These are phyloP conservation scores for Urophycis tenuis DNA, from an alignment of 2,797 vertebrate species.

Conservation along the genomic window DNA sequence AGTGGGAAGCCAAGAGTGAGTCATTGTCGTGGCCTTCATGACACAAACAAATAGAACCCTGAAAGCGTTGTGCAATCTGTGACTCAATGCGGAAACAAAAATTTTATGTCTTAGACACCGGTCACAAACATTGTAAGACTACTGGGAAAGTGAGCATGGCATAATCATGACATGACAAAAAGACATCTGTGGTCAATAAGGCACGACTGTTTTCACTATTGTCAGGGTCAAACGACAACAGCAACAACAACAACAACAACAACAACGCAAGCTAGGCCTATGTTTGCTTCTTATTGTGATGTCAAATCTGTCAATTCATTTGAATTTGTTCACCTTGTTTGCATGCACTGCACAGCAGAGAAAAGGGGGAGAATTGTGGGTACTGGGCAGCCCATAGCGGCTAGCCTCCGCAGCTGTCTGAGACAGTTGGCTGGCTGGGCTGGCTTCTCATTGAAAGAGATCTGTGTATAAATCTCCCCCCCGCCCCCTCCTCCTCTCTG, in stretches of 20 bases:
- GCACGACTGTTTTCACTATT: neutral
- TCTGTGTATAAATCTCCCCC: constrained; percentile 31
- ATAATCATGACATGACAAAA: neutral
- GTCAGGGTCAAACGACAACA: neutral
- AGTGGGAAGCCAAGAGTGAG: neutral
- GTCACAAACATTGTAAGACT: neutral
- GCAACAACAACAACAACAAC: neutral
- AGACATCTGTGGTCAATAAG: neutral
- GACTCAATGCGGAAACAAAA: neutral
- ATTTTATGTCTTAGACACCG: neutral
- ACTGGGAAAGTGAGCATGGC: neutral
- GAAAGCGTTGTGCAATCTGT: neutral
- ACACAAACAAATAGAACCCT: neutral
- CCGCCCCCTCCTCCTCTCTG: neutral
- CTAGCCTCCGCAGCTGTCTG: constrained; percentile 45
- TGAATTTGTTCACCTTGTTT: constrained; percentile 28
- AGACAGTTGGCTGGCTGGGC: constrained; percentile 30
- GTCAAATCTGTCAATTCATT: constrained; percentile 13
- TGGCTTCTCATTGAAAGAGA: constrained; percentile 17
- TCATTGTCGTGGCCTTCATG: neutral
- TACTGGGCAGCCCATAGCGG: neutral
- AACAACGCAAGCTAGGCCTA: constrained; percentile 32
- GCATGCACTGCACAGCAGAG: constrained; percentile 39
- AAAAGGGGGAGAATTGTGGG: constrained; percentile 39
- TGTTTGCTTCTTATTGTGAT: constrained; percentile 41